These are phyloP conservation scores for Tympanuchus pallidicinctus DNA, from an alignment of 2,113 vertebrate genomes.

Conservation along the genomic window DNA sequence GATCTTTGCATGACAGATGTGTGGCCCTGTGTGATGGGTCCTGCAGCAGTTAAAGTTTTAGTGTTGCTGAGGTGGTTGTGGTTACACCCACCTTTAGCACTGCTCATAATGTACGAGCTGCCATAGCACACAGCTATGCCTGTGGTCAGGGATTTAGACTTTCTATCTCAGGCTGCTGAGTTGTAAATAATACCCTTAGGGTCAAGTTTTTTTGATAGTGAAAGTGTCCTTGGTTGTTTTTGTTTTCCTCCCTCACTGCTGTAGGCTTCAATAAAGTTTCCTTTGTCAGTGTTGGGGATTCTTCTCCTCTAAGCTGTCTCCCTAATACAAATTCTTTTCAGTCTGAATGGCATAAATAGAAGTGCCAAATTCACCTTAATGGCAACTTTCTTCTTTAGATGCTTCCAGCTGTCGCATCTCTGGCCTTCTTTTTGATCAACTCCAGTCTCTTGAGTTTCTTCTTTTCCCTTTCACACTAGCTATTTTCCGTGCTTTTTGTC, in stretches of 20 bases:
- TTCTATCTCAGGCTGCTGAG: neutral
- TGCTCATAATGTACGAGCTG: rapidly evolving
- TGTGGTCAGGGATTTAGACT: neutral
- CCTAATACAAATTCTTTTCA: neutral
- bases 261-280: neutral
- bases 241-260: neutral
- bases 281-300: neutral
- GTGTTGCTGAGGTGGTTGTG: neutral
- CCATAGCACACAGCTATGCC: rapidly evolving
- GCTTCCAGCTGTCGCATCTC: neutral
- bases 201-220: neutral
- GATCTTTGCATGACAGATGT: rapidly evolving
- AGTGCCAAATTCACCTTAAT: rapidly evolving
- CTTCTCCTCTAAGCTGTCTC: rapidly evolving
- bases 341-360: neutral
- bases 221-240: neutral
- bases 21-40: rapidly evolving
- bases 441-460: neutral
- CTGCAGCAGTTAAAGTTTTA: rapidly evolving
- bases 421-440: neutral
- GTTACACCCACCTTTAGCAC: rapidly evolving
- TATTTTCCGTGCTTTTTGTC: neutral
- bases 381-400: neutral
- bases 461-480: neutral
- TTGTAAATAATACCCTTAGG: neutral